Base-by-base conservation (phyloP, 2,113 vertebrate species). In the Leucoraja erinaceus region DNA sequence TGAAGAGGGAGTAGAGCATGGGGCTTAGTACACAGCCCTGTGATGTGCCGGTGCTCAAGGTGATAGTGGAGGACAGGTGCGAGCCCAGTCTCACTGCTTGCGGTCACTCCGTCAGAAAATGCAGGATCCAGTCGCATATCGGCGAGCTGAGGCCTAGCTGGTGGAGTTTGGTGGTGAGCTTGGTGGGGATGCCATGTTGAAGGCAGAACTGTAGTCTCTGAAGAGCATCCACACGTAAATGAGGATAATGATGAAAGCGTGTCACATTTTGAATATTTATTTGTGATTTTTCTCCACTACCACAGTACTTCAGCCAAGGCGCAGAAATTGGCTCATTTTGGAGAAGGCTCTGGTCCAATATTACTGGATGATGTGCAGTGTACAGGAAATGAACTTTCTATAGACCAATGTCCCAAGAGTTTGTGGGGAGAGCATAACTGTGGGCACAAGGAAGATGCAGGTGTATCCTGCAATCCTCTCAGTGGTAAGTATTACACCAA, bases 381-480 rank as follows among this genome's bases (percentile, higher is more conserved):
- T 94, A 98, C 98, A 0, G 99, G 99, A 90, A 99, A 99, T 25
- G 98, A 99, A 93, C 97, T 99, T 2, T 97, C 98, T 0, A 95
- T 99, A 95, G 98, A 99, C n/a, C 97, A 99, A 93, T 99, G 99
- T 94, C 94, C 96, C 28, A 98, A 98, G 95, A 96, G 95, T 56
- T 94, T 96, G 93, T 99, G 98, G 99, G 96, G 96, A 84, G 97
- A 98, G 74, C 98, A 99, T 94, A 98, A 99, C 96, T 99, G 99
- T n/a, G 97, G 95, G 92, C 98, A 99, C 94, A 96, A 95, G n/a
- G 99, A 99, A 95, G 98, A 99, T 75, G 99, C 99, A 22, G 98
- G 98, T 0, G 99, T 99, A 81, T 98, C 99, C 94, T 99, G 99
- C 92, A 97, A 93, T 28, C 97, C 97, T 70, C 96, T 98, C 0